Conservation (phyloP, 2,797 vertebrate species). For the Euthynnus affinis region DNA sequence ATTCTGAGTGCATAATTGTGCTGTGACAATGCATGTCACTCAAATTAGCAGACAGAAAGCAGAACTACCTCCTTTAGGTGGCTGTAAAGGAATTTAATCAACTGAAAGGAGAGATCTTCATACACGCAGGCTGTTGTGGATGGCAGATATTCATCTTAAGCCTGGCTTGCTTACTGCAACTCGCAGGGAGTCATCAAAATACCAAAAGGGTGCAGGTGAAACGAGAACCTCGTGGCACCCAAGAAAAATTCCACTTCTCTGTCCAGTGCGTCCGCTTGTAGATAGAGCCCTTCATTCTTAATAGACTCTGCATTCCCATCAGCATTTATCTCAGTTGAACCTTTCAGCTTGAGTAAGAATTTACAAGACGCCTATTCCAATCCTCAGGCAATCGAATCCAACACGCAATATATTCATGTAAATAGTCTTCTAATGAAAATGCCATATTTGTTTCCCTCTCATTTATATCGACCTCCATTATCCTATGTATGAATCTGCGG, state of each 20-base stretch:
- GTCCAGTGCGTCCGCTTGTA: neutral
- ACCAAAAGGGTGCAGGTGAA: slow-evolving; percentile 48
- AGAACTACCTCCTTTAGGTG: neutral
- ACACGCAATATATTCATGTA: slow-evolving; percentile 29
- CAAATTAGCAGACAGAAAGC: slow-evolving; percentile 1
- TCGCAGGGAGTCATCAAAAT: slow-evolving; percentile 33
- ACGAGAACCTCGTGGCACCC: neutral
- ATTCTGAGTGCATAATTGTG: slow-evolving; percentile 8
- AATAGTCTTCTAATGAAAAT: slow-evolving; percentile 42
- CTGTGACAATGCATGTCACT: neutral
- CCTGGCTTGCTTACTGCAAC: neutral
- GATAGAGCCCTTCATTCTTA: slow-evolving; percentile 37
- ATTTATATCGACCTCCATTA: slow-evolving; percentile 16
- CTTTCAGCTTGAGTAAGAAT: slow-evolving; percentile 44
- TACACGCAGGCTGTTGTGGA: slow-evolving; percentile 20
- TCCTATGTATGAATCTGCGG: neutral
- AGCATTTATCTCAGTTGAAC: slow-evolving; percentile 51
- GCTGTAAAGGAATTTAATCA: slow-evolving; percentile 7
- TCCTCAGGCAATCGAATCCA: slow-evolving; percentile 22
- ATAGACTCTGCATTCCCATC: slow-evolving; percentile 24
- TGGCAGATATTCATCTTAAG: slow-evolving; percentile 45
- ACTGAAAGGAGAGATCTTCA: slow-evolving; percentile 6
- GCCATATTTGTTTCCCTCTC: slow-evolving; percentile 16
- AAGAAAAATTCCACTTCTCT: slow-evolving; percentile 18
- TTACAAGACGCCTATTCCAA: slow-evolving; percentile 43